A percentile compares a stretch with the other conserved stretches of the same genome.
Conservation (phyloP, 64 coral and sea anemone genomes). For the Acropora tenuis region DNA sequence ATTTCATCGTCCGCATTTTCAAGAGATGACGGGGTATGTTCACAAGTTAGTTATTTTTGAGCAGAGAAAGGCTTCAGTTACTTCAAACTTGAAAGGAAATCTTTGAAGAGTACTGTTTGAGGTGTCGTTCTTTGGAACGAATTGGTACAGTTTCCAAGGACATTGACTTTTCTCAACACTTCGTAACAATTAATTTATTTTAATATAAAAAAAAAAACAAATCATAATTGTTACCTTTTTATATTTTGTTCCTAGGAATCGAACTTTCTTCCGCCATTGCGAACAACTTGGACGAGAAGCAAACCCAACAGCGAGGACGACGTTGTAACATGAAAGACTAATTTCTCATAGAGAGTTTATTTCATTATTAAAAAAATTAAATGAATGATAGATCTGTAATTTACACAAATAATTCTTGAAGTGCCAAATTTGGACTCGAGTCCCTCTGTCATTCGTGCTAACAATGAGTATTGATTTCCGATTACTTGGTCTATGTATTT, state of each 20-base stretch:
- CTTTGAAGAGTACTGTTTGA: background rate
- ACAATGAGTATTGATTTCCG: too few species aligned
- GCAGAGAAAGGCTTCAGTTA: background rate
- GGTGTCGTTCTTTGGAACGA: background rate
- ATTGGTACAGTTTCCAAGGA: too few species aligned
- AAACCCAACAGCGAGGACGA: constrained; percentile 93
- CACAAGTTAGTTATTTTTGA: background rate
- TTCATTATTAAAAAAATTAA: background rate
- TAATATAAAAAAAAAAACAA: too few species aligned
- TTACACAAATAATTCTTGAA: too few species aligned
- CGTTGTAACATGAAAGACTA: constrained; percentile 52
- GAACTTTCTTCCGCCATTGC: constrained; percentile 61
- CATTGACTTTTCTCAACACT: too few species aligned
- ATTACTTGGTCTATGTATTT: too few species aligned
- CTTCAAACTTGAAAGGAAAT: too few species aligned
- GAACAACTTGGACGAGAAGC: constrained; percentile 74
- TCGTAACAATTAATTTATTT: too few species aligned
- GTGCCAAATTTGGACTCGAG: too few species aligned
- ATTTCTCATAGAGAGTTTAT: background rate
- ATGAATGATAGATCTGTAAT: background rate
- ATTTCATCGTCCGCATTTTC: background rate
- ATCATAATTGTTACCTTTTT: background rate
- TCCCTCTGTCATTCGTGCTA: too few species aligned
- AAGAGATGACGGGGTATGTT: constrained; percentile 54
- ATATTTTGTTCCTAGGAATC: constrained; percentile 56